Conservation (phyloP, 2,797 vertebrate species). For the Lepidocolaptes lacrymiger region DNA sequence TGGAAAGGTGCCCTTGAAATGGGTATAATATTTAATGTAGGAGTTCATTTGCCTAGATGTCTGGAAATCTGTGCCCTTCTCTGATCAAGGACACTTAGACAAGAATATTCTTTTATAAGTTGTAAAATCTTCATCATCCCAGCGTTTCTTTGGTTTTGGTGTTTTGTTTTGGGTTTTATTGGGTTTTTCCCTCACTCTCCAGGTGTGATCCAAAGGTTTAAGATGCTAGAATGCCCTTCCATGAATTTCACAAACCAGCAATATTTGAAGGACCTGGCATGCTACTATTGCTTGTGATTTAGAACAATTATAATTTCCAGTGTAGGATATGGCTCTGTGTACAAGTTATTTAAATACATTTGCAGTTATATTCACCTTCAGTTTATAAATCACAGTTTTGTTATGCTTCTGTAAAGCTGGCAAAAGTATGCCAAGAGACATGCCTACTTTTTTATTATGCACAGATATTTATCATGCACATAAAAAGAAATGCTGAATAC, state of each 20-base stretch:
- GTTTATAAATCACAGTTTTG: neutral
- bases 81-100: neutral
- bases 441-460: neutral
- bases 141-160: neutral
- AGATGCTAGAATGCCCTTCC: neutral
- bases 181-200: neutral
- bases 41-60: neutral
- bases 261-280: neutral
- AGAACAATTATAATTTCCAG: neutral
- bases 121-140: neutral
- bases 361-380: neutral
- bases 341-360: neutral
- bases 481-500: neutral
- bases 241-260: neutral
- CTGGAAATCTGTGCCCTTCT: neutral
- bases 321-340: neutral
- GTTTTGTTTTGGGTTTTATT: neutral
- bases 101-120: neutral
- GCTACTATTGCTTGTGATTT: neutral
- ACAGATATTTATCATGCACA: neutral
- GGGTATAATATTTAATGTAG: neutral
- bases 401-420: neutral
- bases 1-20: neutral
- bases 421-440: neutral
- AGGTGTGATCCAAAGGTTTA: neutral